Base-by-base conservation (phyloP, 2,888 invertebrate species). In the Chrysolina haemoptera region DNA sequence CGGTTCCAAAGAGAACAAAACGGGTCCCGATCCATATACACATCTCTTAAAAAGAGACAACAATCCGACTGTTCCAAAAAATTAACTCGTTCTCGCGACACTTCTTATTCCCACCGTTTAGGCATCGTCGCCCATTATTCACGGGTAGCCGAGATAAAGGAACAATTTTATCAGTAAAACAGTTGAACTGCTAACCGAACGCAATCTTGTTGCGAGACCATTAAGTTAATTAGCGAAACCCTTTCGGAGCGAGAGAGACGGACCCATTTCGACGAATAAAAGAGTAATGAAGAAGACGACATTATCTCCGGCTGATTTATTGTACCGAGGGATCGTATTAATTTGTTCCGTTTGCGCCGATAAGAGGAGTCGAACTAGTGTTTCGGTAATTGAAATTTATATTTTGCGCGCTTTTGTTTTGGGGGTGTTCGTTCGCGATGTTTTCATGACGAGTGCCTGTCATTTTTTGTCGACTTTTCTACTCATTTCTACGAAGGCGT, bases 181-280 rank as follows among this genome's bases (percentile, higher is more conserved):
- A 86, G 87, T 87, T 87, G 84, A 87, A 87, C 87, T 87, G 86
- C 85, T 87, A 87, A 87, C 87, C 86, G 81, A 87, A 87, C 85
- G 87, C 88, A 88, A 88, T 88, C 88, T 88, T 88, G 88, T 88
- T 88, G 87, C 88, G 85, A 84, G 87, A 86, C 88, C 88, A 88
- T 88, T 88, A 87, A 88, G 85, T 88, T 88, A 88, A 88, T 88
- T 88, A 88, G 85, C 81, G 85, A 82, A 82, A 86, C 86, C 87
- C 87, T 86, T 86, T 87, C 82, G 48, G 75, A 59, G 62, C 50
- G 76, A 75, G 81, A 83, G 78, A 80, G 81, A 77, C 69, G 78
- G 67, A 73, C 76, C 75, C 73, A 76, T 75, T 75, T 65, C 63
- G 64, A 46, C 53, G 70, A 75, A 76, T 78, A 74, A 76, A 79